These are phyloP conservation scores for Hymenochirus boettgeri DNA, from an alignment of 2,113 vertebrate species.

Conservation along the genomic window DNA sequence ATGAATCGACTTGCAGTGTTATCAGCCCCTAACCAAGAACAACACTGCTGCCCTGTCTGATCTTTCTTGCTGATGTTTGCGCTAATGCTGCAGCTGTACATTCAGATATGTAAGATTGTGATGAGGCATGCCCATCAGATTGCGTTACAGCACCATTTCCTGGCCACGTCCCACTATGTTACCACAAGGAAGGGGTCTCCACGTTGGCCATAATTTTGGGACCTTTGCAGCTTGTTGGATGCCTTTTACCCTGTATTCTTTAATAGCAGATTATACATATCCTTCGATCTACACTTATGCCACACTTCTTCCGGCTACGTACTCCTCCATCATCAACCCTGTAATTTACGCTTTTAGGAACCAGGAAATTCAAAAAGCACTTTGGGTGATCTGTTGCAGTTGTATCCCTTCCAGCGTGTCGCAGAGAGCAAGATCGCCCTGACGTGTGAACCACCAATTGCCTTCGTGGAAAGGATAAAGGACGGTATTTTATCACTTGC, in stretches of 20 bases:
- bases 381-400: conserved; percentile 93
- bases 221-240: conserved; percentile 98
- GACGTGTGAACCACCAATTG: conserved; percentile 81
- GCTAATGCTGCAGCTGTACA: conserved; percentile 96
- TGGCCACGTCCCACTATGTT: conserved; percentile 97
- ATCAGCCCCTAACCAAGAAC: conserved; percentile 96
- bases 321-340: conserved; percentile 97
- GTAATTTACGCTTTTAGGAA: conserved; percentile 98
- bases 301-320: conserved; percentile 94
- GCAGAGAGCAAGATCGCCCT: conserved; percentile 83
- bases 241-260: conserved; percentile 95
- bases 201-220: conserved; percentile 97
- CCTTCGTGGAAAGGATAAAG: neutral
- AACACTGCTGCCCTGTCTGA: conserved; percentile 84
- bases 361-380: conserved; percentile 97
- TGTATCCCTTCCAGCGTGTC: conserved; percentile 82
- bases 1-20: conserved; percentile 91
- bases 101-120: conserved; percentile 97
- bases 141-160: conserved; percentile 95
- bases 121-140: conserved; percentile 97
- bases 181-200: conserved; percentile 93
- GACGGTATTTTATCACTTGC: neutral
- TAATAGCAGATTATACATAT: conserved; percentile 94
- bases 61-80: conserved; percentile 96
- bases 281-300: conserved; percentile 96